Evolutionary conservation across 2,888 invertebrate species (phyloP).

Genomic region (Melinaea marsaeus): DNA sequence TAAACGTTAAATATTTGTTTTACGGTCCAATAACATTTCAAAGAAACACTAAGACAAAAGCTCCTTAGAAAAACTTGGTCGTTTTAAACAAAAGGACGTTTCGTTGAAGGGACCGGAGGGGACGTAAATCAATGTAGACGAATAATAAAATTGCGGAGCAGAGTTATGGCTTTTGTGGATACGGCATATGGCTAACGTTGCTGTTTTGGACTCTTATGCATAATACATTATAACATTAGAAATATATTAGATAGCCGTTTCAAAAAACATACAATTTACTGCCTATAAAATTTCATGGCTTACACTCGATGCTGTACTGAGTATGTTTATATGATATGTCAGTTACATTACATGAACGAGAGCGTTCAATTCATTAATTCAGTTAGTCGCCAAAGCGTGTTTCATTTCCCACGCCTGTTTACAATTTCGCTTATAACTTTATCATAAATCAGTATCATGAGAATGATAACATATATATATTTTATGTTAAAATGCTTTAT

Average conservation of each 20-base stretch:
- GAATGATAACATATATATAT: background rate
- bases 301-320: no score
- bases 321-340: background rate
- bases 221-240: background rate
- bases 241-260: background rate
- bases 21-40: constrained; percentile 50
- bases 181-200: constrained; percentile 29
- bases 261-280: no score
- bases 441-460: background rate
- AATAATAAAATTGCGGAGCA: constrained; percentile 50
- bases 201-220: constrained; percentile 2
- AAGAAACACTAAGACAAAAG: constrained; percentile 65
- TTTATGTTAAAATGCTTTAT: no score
- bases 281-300: no score
- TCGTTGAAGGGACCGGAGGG: constrained; percentile 53
- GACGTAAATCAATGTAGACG: constrained; percentile 59
- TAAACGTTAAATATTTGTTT: constrained; percentile 66
- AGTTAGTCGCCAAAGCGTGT: background rate
- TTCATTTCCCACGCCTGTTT: constrained; percentile 6
- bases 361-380: background rate
- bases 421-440: constrained; percentile 2
- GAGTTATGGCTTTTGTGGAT: constrained; percentile 26
- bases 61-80: constrained; percentile 62
- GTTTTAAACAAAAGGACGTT: constrained; percentile 65
- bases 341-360: background rate